Base-by-base conservation (phyloP, 1,140 invertebrate species). In the Megalonaias nervosa region DNA sequence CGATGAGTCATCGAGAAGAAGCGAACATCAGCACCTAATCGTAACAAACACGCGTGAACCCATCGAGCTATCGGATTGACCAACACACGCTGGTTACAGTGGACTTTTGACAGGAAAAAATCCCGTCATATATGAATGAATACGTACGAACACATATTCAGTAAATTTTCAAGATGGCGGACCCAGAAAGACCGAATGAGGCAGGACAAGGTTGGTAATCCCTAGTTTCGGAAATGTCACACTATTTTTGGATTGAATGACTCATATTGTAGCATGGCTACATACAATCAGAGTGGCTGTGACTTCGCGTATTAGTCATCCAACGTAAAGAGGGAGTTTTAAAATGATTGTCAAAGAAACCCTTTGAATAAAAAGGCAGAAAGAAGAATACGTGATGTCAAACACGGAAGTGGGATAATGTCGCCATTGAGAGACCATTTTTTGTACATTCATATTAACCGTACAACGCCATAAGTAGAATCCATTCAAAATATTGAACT, bases 1-100 rank as follows among this genome's bases (percentile, higher is more conserved):
- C 81, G 86, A 89, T 89, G 87, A 89, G 87, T 89, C 87, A 89
- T 89, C 82, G 68, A 82, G 71, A 84, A 89, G 84, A 86, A 89
- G 85, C 85, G 87, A 87, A 85, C 82, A 81, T 84, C 84, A 81
- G 81, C 75, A 79, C 74, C 81, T 80, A 84, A 82, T 84, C 82
- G 81, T 73, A 80, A 81, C 82, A 83, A 79, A 80, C 81, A 83
- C 84, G 81, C 81, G 71, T 77, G 76, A 71, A 83, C 79, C 77
- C 75, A 80, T 65, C 70, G 76, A 81, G 78, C 85, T 74, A 79
- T 75, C 79, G 76, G 79, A 79, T 77, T 75, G 67, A 77, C 75
- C 76, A 71, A 83, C 73, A 72, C 69, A 68, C 70, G 55, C 57
- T 59, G 71, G 38, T 48, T 48, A 80, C 69, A 75, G 72, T 65